Conservation (phyloP, 2,888 invertebrate species). For the Cenopis cana region DNA sequence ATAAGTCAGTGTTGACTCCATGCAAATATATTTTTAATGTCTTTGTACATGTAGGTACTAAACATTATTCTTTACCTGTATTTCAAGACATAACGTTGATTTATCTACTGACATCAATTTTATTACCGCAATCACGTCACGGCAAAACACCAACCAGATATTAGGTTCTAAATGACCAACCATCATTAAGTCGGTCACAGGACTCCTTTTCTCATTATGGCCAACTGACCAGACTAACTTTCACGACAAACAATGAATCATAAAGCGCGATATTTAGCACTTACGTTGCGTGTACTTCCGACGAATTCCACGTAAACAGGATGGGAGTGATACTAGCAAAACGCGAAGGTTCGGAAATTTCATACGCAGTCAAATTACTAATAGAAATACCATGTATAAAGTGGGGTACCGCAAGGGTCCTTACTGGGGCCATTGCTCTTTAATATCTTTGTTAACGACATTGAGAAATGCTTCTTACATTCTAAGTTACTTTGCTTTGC, state of each 20-base stretch:
- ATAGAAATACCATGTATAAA: too few species aligned
- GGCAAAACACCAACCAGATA: neutral
- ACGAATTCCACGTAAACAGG: neutral
- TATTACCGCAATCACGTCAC: neutral
- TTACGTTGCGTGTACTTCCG: conserved; percentile 1
- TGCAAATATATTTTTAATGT: too few species aligned
- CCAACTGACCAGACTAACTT: conserved; percentile 25
- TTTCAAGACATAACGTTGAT: neutral
- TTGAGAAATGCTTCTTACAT: too few species aligned
- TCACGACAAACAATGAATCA: conserved; percentile 41
- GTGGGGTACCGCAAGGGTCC: too few species aligned
- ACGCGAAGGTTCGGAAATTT: neutral
- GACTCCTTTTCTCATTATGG: conserved; percentile 9
- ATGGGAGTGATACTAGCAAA: neutral
- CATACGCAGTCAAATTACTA: too few species aligned
- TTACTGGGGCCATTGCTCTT: too few species aligned
- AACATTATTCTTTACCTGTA: too few species aligned
- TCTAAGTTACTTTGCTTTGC: too few species aligned
- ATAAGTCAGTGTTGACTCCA: too few species aligned
- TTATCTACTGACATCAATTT: neutral
- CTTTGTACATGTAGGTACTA: too few species aligned
- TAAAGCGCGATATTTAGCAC: conserved; percentile 25
- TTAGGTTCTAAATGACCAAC: neutral
- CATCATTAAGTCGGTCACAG: neutral
- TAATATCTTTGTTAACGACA: too few species aligned